These are phyloP conservation scores for Anthophora plumipes DNA, from an alignment of 2,888 invertebrate species.

Conservation along the genomic window DNA sequence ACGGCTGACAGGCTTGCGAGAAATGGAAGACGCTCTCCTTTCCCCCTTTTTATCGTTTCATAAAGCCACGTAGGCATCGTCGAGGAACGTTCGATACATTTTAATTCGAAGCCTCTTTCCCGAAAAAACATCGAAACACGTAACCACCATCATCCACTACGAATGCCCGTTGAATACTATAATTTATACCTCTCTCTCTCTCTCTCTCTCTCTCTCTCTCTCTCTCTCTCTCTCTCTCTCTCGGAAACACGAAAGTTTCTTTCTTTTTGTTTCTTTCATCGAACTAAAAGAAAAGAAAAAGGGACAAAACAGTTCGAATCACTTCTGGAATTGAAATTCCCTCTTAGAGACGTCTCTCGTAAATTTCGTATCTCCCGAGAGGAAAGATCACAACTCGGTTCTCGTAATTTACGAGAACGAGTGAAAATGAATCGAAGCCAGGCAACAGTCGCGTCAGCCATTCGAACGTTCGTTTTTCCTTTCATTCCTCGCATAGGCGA, in stretches of 20 bases:
- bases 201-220: background rate
- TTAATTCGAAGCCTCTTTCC: slow-evolving; percentile 6
- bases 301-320: too few relatives aligned
- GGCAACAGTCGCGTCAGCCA: background rate
- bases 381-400: too few relatives aligned
- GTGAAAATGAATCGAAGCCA: slow-evolving; percentile 29
- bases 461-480: slow-evolving; percentile 22
- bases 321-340: slow-evolving; percentile 1
- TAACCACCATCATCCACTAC: background rate
- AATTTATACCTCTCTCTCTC: background rate
- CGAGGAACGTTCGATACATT: slow-evolving; percentile 12
- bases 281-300: too few relatives aligned
- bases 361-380: background rate
- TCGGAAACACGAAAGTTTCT: slow-evolving; percentile 3
- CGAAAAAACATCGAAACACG: background rate
- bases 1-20: background rate
- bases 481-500: slow-evolving; percentile 14
- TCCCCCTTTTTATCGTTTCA: background rate
- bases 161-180: slow-evolving; percentile 12
- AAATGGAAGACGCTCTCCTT: slow-evolving; percentile 14
- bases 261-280: too few relatives aligned
- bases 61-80: background rate
- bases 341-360: background rate
- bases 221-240: background rate
- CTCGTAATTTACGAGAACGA: too few relatives aligned